Evolutionary conservation across 2,888 invertebrate genomes (phyloP), one percentile per base, ranked within the genome.

Genomic region (Lasioglossum villosulum): DNA sequence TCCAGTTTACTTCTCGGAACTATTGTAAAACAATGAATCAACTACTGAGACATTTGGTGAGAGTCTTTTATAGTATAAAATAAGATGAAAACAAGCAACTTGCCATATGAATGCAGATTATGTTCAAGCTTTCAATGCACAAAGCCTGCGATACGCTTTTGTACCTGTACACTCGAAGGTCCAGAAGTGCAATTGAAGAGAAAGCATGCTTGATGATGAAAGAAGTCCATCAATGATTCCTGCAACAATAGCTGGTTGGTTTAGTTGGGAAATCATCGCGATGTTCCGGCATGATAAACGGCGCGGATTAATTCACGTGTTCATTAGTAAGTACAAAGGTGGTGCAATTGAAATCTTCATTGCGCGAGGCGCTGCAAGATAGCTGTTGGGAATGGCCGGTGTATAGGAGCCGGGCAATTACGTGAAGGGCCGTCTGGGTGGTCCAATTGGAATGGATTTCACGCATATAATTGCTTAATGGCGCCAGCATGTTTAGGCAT

Each of bases 391-490:
- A 71, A 82, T 56, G 42, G 77, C 73, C 77, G 77, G 72, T 63
- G 63, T 83, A 86, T 80, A 83, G 75, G 39, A 78, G 73, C 37
- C 78, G 39, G 72, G 78, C 83, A 87, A 87, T 87, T 86, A 83
- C 63, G 72, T 27, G 80, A 78, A 87, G 75, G 83, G 83, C 80
- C 78, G 83, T 80, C 86, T 80, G 79, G 82, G 83, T 88, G 86
- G 88, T 86, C 79, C 86, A 84, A 88, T 87, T 81, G 83, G 82
- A 84, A 83, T 84, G 83, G 80, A 87, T 87, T 87, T 87, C 87
- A 87, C 87, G 87, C 78, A 76, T 83, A 86, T 87, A 87, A 87
- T 87, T 84, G 87, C 87, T 83, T 86, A 86, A 87, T 87, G 83
- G 84, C 80, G 78, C 87, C 87, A 86, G 87, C 87, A 87, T 87